Percentiles rank a stretch among this genome's conserved stretches.
These are phyloP conservation scores for Tachina lurida DNA, from an alignment of 2,888 invertebrate species.

Conservation along the genomic window DNA sequence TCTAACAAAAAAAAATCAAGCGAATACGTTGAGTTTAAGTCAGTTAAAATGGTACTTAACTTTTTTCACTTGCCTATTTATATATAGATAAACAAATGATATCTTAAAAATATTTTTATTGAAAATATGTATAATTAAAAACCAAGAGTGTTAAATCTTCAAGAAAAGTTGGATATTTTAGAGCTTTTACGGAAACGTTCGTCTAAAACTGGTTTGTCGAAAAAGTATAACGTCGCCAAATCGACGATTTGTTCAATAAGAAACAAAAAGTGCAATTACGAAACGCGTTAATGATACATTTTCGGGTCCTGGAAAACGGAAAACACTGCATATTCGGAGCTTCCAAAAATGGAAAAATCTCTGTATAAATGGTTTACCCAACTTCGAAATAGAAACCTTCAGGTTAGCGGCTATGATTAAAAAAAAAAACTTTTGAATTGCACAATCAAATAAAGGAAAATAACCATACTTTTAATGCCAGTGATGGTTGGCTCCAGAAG, in stretches of 20 bases:
- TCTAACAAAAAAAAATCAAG: too few species aligned
- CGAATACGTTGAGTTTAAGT: too few species aligned
- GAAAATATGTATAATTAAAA: neutral
- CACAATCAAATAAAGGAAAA: neutral
- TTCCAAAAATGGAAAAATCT: slow-evolving; percentile 3
- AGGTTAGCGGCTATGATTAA: neutral
- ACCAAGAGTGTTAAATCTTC: neutral
- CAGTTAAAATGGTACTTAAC: too few species aligned
- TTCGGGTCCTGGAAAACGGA: slow-evolving; percentile 7
- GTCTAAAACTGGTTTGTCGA: neutral
- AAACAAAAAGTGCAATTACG: neutral
- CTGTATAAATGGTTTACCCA: neutral
- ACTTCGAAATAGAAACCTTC: neutral
- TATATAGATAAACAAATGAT: too few species aligned
- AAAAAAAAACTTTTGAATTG: neutral
- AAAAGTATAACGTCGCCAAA: neutral
- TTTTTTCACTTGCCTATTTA: too few species aligned
- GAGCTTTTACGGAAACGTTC: slow-evolving; percentile 5
- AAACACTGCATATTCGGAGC: neutral
- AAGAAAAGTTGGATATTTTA: neutral
- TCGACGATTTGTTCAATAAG: neutral
- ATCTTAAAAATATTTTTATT: neutral
- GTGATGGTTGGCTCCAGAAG: neutral
- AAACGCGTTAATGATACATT: slow-evolving; percentile 6
- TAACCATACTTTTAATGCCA: neutral